Percentiles rank a stretch among this genome's conserved stretches.
Evolutionary conservation across 2,113 vertebrate genomes (phyloP).

Genomic region (Anseranas semipalmata): DNA sequence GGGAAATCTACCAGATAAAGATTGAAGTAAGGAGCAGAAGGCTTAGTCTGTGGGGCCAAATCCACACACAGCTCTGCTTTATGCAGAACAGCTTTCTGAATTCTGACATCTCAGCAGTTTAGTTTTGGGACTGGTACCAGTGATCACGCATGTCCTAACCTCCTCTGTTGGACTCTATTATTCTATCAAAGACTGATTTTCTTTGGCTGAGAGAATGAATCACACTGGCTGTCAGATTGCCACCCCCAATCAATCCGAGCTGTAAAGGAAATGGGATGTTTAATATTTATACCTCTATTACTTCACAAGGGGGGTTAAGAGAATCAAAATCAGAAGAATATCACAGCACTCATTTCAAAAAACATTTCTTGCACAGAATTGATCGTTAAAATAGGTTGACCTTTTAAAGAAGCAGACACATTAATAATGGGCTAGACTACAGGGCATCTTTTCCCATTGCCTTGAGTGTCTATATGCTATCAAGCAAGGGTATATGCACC

Average conservation of each 20-base stretch:
- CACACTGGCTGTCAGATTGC: neutral
- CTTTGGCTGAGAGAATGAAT: constrained; percentile 18
- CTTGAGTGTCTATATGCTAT: neutral
- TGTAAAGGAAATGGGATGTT: constrained; percentile 55
- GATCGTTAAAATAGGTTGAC: constrained; percentile 47
- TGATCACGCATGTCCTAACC: neutral
- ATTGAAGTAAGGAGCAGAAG: neutral
- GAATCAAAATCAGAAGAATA: constrained; percentile 50
- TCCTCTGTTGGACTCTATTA: neutral
- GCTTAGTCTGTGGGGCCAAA: neutral
- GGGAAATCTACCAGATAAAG: neutral
- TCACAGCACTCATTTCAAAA: constrained; percentile 33
- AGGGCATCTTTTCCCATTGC: neutral
- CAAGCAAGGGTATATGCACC: neutral
- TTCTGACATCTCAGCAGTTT: neutral
- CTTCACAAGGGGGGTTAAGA: constrained; percentile 7
- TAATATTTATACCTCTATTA: constrained; percentile 70
- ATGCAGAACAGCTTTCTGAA: neutral
- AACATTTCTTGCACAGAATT: constrained; percentile 8
- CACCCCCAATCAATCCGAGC: neutral
- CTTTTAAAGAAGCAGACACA: constrained; percentile 50
- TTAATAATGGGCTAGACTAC: constrained; percentile 34
- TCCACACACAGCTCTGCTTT: neutral
- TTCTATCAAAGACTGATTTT: constrained; percentile 22
- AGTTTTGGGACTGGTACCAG: neutral